Evolutionary conservation across 1,140 invertebrate genomes (phyloP).

Genomic region (Protaetia brevitarsis): DNA sequence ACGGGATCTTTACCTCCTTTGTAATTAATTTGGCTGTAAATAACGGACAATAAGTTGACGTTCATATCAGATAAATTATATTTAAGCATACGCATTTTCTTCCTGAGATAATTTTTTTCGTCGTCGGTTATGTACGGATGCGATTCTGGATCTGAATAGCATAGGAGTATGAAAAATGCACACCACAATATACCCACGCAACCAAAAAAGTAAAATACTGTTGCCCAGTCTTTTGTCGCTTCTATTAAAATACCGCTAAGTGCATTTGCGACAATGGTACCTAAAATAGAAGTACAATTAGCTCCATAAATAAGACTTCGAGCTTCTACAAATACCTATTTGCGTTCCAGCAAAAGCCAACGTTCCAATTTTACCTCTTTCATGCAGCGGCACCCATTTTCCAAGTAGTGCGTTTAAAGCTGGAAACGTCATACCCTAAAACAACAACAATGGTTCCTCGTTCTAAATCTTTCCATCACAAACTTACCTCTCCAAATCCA

Average conservation of each 20-base stretch:
- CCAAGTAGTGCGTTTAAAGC: conserved; percentile 70
- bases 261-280: conserved; percentile 70
- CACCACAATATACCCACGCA: conserved; percentile 71
- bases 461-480: not conserved
- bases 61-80: not conserved
- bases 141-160: conserved; percentile 72
- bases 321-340: conserved; percentile 35
- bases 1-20: conserved; percentile 52
- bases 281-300: too few relatives aligned
- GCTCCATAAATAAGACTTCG: too few relatives aligned
- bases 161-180: conserved; percentile 63
- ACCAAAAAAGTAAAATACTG: conserved; percentile 83
- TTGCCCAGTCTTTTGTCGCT: conserved; percentile 66
- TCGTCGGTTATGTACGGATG: conserved; percentile 81
- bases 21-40: conserved; percentile 32
- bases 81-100: conserved; percentile 53
- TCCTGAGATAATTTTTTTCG: conserved; percentile 72
- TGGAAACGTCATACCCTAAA: conserved; percentile 73
- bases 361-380: conserved; percentile 70
- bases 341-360: conserved; percentile 70
- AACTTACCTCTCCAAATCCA: conserved; percentile 64
- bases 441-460: conserved; percentile 16
- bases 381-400: conserved; percentile 70
- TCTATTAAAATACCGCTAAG: conserved; percentile 68
- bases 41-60: not conserved